Base-by-base conservation (phyloP, 2,113 vertebrate species). In the Glareola pratincola region DNA sequence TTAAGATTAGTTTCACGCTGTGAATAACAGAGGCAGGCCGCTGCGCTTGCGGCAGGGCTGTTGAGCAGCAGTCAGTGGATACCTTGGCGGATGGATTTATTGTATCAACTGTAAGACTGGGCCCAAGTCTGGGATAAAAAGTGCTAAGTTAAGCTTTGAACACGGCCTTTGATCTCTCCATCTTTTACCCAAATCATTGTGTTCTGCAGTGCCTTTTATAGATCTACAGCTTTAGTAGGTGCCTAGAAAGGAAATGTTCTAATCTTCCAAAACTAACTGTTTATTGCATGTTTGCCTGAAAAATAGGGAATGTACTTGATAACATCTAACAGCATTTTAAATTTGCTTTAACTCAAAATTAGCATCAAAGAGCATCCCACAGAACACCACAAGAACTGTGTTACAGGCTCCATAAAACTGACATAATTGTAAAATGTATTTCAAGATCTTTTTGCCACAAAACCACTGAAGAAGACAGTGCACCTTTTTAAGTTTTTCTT, bases 401-500 rank as follows among this genome's bases (percentile, higher is more conserved):
- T 37, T 19, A 85, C 4, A 75, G 39, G 14, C 36, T 60, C 85
- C 21, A 29, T 29, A 75, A 27, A 85, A 67, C 10, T 32, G 39
- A 75, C 2, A 15, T 2, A 43, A 22, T 8, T 69, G 36, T 50
- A 88, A 85, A 85, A 50, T 26, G 12, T 9, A 54, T 67, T 37
- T 64, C 14, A 54, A 63, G 51, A 14, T 83, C 41, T 71, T 92
- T 85, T 56, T 76, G 84, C 57, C 39, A 81, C 11, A 89, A 72
- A 91, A 45, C 32, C 37, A 74, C 7, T 59, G 50, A 54, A 73
- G 14, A 74, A n/a, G 45, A 82, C 10, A 71, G 20, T 22, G 20
- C 34, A 99, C 99, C 99, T 99, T 99, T 95, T 99, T 99, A 82
- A 99, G 96, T 94, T 99, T 99, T 93, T 99, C 99, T 68, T 98